Evolutionary conservation across 2,888 invertebrate genomes (phyloP).

Genomic region (Deroplatys truncata): DNA sequence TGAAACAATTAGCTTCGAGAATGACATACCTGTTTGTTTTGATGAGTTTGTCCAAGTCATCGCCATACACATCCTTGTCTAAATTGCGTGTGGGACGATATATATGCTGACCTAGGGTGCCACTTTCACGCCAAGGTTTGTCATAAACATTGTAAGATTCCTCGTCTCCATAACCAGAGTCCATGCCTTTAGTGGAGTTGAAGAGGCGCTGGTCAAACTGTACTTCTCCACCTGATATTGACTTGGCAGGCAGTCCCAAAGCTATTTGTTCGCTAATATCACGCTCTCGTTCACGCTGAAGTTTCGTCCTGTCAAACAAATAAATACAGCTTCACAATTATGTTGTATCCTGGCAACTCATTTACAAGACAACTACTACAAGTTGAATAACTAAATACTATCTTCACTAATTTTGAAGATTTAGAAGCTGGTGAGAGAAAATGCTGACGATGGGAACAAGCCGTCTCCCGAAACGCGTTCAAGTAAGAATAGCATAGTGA

Average conservation of each 20-base stretch:
- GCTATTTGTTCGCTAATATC: constrained; percentile 99
- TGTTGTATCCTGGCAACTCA: background rate
- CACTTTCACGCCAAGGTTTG: constrained; percentile 93
- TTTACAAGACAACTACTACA: background rate
- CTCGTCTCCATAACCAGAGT: constrained; percentile 93
- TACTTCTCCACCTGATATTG: constrained; percentile 65
- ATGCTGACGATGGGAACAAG: no score
- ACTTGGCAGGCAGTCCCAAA: constrained; percentile 86
- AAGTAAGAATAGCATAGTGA: no score
- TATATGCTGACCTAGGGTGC: constrained; percentile 80
- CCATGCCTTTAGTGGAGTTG: constrained; percentile 90
- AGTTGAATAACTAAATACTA: no score
- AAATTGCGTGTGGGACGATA: constrained; percentile 84
- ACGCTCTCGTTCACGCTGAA: constrained; percentile 87
- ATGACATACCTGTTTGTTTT: constrained; percentile 69
- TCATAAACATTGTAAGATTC: constrained; percentile 98
- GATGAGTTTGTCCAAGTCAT: constrained; percentile 83
- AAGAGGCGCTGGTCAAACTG: constrained; percentile 95
- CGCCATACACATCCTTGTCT: constrained; percentile 87
- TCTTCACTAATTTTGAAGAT: no score
- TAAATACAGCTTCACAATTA: background rate
- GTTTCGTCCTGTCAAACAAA: constrained; percentile 57
- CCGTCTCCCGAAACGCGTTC: no score
- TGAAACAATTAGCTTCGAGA: no score
- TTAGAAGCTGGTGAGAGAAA: no score